Conservation (phyloP, 2,797 vertebrate genomes). For the Micrastur ruficollis region DNA sequence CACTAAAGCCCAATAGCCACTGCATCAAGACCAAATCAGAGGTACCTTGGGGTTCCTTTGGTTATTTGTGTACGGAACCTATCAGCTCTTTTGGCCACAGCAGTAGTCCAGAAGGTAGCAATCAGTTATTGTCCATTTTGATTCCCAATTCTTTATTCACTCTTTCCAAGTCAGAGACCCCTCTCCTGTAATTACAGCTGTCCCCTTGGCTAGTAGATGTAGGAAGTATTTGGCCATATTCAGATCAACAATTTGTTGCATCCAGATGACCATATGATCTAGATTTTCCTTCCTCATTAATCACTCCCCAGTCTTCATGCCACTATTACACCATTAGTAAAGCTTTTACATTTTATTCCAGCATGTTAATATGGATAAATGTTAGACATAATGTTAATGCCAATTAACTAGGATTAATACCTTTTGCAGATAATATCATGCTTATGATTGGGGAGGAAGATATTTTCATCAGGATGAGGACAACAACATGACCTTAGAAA, state of each 20-base stretch:
- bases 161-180: slow-evolving; percentile 11
- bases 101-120: slow-evolving; percentile 29
- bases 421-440: background rate
- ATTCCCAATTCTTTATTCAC: background rate
- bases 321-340: slow-evolving; percentile 3
- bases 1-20: background rate
- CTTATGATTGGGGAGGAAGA: background rate
- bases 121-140: slow-evolving; percentile 15
- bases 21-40: background rate
- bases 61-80: background rate
- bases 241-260: background rate
- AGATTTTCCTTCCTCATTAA: slow-evolving; percentile 47
- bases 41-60: background rate
- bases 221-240: slow-evolving; percentile 1
- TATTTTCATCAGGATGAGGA: background rate
- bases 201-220: background rate
- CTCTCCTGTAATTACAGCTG: slow-evolving; percentile 31
- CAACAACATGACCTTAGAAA: background rate
- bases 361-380: background rate
- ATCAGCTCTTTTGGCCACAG: background rate
- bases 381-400: background rate
- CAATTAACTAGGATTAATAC: background rate
- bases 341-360: background rate
- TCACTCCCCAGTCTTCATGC: background rate
- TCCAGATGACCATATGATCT: slow-evolving; percentile 29